These are phyloP conservation scores for Malacoraja senta DNA, from an alignment of 2,797 vertebrate genomes.

Conservation along the genomic window DNA sequence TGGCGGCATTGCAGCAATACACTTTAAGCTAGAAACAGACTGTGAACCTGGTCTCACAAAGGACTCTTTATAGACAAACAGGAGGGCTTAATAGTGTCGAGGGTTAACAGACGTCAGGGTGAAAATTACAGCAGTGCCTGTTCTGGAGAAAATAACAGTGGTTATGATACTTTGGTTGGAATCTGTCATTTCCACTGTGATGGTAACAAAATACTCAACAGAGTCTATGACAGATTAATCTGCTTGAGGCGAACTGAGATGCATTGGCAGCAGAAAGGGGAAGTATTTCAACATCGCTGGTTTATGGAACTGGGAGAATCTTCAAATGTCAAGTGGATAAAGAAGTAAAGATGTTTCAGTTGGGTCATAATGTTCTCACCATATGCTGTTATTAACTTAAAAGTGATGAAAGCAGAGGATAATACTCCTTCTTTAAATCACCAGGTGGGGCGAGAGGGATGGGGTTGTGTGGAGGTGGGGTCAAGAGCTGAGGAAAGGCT, in stretches of 20 bases:
- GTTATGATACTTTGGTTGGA: slow-evolving; percentile 1
- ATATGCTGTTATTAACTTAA: not conserved
- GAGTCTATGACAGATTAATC: not conserved
- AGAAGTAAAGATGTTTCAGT: not conserved
- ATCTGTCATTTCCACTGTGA: not conserved
- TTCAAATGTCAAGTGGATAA: not conserved
- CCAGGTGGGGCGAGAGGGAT: too few relatives aligned
- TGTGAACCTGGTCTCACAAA: not conserved
- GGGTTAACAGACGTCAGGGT: not conserved
- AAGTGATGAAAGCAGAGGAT: not conserved
- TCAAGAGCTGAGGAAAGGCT: not conserved
- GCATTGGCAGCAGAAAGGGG: not conserved
- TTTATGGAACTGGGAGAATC: not conserved
- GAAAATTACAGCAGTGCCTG: slow-evolving; percentile 9
- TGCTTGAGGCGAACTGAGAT: not conserved
- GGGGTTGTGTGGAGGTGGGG: too few relatives aligned
- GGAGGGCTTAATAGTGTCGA: not conserved
- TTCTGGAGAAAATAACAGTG: not conserved
- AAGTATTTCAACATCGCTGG: slow-evolving; percentile 13
- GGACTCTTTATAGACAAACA: too few relatives aligned
- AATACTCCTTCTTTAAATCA: not conserved
- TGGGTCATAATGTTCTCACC: not conserved
- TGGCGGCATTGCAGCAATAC: not conserved
- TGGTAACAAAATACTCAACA: not conserved
- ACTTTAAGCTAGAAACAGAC: not conserved